Evolutionary conservation across 1,140 invertebrate genomes (phyloP).

Genomic region (Euura saliciscinereae): DNA sequence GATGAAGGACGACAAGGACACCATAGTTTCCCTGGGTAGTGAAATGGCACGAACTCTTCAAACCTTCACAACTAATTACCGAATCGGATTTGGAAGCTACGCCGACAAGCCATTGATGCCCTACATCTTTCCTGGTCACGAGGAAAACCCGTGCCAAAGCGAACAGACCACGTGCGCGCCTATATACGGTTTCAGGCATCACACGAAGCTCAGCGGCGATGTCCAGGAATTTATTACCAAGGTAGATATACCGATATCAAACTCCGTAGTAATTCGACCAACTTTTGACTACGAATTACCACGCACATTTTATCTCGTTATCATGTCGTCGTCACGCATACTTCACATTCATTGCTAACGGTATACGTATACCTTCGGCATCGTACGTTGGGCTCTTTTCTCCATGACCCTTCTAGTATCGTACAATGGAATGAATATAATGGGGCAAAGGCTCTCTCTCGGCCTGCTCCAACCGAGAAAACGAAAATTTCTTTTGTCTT

Average conservation of each 20-base stretch:
- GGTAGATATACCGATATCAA: constrained; percentile 19
- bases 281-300: too few species aligned
- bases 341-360: neutral
- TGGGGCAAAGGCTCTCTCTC: too few species aligned
- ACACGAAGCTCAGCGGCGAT: constrained; percentile 51
- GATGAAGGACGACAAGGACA: constrained; percentile 87
- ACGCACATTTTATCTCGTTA: too few species aligned
- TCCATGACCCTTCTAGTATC: too few species aligned
- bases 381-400: too few species aligned
- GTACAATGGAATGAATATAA: too few species aligned
- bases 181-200: constrained; percentile 59
- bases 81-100: constrained; percentile 78
- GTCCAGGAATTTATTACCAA: constrained; percentile 45
- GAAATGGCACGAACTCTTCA: constrained; percentile 68
- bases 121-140: constrained; percentile 54
- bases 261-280: too few species aligned
- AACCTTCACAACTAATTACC: constrained; percentile 82
- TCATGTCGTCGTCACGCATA: neutral
- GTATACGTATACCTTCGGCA: neutral
- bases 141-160: constrained; percentile 40
- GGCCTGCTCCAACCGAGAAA: too few species aligned
- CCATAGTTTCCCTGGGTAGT: constrained; percentile 75
- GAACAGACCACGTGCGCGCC: constrained; percentile 44
- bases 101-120: constrained; percentile 78
- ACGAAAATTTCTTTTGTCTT: too few species aligned